Evolutionary conservation across 2,797 vertebrate genomes (phyloP), one percentile per base, ranked within the genome.

Genomic region (Sebastes wilsoni): DNA sequence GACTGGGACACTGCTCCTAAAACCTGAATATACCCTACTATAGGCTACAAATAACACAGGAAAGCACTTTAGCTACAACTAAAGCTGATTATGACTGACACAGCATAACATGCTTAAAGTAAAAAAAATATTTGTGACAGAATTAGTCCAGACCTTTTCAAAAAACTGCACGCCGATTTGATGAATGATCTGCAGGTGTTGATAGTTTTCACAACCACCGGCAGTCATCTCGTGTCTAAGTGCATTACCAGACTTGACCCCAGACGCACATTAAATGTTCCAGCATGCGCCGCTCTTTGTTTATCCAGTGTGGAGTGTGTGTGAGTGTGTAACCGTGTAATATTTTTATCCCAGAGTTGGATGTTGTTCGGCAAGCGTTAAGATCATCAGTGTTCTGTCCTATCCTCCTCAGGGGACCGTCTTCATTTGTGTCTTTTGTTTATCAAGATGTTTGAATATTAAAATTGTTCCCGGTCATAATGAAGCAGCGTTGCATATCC

Each of bases 361-460:
- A 86, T 79, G 83, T 85, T 88, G 86, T 91, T 85, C 86, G 86
- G 80, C 49, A 27, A 82, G 81, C 78, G 70, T 88, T 87, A 73
- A 77, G 84, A 90, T 92, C 87, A 86, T 91, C 88, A 91, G 88
- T 81, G 89, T 80, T 86, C 68, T 84, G 84, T 88, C 82, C 77
- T 3, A 18, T 22, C 20, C 58, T 90, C 91, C 91, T 87, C 74
- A 1, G 87, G 83, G 92, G 75, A 85, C 72, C 10, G 10, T 67
- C 91, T 89, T 91, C 81, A 77, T 87, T 87, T 90, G 86, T 84
- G 88, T 90, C 90, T 87, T 93, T 92, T 95, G 92, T 94, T 92
- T 90, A 93, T 95, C 89, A 92, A 94, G 86, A 93, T 93, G 88
- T 93, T 91, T 92, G 90, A 94, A 93, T 93, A 92, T 92, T 93